Evolutionary conservation across 1,140 invertebrate species (phyloP).

Genomic region (Cardiocondyla obscurior): DNA sequence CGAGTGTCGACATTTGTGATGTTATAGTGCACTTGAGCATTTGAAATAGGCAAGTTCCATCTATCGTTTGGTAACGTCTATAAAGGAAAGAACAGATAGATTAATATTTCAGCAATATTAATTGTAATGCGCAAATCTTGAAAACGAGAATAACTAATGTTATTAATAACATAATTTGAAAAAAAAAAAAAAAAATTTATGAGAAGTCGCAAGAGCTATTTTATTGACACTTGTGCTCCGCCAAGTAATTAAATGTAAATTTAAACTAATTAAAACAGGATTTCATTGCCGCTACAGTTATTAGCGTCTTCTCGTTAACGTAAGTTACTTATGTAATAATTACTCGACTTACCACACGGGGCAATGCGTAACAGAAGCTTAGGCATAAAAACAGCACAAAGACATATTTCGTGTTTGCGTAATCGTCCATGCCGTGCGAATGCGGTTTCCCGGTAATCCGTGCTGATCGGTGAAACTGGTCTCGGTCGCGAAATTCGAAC

Average conservation of each 20-base stretch:
- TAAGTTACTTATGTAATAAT: background rate
- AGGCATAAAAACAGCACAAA: conserved; percentile 57
- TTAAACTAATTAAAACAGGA: background rate
- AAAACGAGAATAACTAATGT: background rate
- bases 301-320: background rate
- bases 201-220: no score
- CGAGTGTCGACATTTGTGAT: conserved; percentile 60
- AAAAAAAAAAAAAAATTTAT: no score
- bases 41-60: conserved; percentile 65
- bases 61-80: conserved; percentile 62
- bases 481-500: conserved; percentile 47
- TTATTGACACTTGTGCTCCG: background rate
- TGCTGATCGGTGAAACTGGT: conserved; percentile 3
- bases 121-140: background rate
- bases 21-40: conserved; percentile 71
- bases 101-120: background rate
- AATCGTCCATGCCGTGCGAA: conserved; percentile 36
- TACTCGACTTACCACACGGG: conserved; percentile 74
- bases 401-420: conserved; percentile 48
- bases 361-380: conserved; percentile 64
- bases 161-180: no score
- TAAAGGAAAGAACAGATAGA: background rate
- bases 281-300: background rate
- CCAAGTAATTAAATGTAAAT: background rate
- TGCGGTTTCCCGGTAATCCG: conserved; percentile 6